Evolutionary conservation across 2,797 vertebrate species (phyloP), one percentile per base, ranked within the genome.

Genomic region (Typhlichthys eigenmanni): DNA sequence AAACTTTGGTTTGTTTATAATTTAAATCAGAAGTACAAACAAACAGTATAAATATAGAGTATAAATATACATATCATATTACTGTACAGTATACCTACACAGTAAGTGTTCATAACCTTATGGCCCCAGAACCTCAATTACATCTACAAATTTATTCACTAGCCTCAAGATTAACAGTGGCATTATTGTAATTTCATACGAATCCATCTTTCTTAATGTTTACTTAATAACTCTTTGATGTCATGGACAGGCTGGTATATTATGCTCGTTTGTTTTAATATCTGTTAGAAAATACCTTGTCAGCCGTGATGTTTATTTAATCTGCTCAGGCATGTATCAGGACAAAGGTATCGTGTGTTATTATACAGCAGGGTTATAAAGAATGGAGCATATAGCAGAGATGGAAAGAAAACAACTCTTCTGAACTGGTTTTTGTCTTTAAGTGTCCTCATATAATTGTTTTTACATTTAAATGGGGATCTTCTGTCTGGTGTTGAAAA

Each of bases 271-370:
- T 82, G 71, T 78, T 80, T 80, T 74, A 13, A 56, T 55, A 58
- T 38, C 50, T 56, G 52, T 19, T 60, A 54, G 45, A 66, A 60
- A 54, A 43, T 47, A 52, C 45, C 55, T 2, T 19, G 32, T 71
- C 62, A 66, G 65, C 58, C 49, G 24, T 38, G 19, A 64, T 55
- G 72, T 67, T 81, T 76, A 72, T 71, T 72, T 78, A 62, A 74
- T 50, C 60, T 67, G 19, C 17, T 47, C 58, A 54, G 49, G 47
- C 48, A 45, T 34, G 34, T 9, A 50, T 43, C 11, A 43, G 71
- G 79, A 74, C 75, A 46, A 76, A 67, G 63, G 81, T 66, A 16
- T 45, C n/a, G 50, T 62, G 53, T 67, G 75, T 76, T 83, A 78
- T 80, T 73, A 17, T 57, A 53, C 59, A 71, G 75, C 47, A 79